Evolutionary conservation across 2,888 invertebrate genomes (phyloP).

Genomic region (Cataglyphis altisquamis): DNA sequence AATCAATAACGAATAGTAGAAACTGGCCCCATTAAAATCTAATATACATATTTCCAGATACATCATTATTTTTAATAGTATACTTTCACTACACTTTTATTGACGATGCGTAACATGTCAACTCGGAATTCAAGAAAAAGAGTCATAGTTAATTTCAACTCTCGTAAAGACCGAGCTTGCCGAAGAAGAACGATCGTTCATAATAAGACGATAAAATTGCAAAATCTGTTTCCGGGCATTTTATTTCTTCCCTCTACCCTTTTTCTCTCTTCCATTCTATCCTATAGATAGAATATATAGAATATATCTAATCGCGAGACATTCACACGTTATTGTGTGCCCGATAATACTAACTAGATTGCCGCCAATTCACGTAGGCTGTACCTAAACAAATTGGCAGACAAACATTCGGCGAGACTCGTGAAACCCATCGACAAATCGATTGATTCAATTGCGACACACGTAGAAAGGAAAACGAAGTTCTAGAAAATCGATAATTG

Average conservation of each 20-base stretch:
- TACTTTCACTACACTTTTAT: not conserved
- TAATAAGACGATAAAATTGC: conserved; percentile 59
- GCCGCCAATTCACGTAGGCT: conserved; percentile 70
- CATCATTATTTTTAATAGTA: not conserved
- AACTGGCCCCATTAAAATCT: not conserved
- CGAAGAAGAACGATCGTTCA: conserved; percentile 41
- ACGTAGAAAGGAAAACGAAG: conserved; percentile 53
- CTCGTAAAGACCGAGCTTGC: not conserved
- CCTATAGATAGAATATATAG: not conserved
- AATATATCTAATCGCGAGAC: conserved; percentile 62
- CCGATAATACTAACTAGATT: conserved; percentile 74
- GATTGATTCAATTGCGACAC: conserved; percentile 70
- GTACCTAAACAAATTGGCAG: conserved; percentile 74
- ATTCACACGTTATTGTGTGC: conserved; percentile 69
- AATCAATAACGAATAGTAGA: conserved; percentile 2
- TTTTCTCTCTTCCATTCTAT: not conserved
- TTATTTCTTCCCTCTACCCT: conserved; percentile 19
- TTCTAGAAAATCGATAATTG: conserved; percentile 64
- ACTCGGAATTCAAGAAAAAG: not conserved
- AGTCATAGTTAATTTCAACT: conserved; percentile 27
- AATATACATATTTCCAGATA: not conserved
- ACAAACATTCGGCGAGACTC: conserved; percentile 68
- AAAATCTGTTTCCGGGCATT: conserved; percentile 63
- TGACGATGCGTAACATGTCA: not conserved
- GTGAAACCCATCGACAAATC: conserved; percentile 64